Evolutionary conservation across 2,797 vertebrate genomes (phyloP).

Genomic region (Tragopan temminckii): DNA sequence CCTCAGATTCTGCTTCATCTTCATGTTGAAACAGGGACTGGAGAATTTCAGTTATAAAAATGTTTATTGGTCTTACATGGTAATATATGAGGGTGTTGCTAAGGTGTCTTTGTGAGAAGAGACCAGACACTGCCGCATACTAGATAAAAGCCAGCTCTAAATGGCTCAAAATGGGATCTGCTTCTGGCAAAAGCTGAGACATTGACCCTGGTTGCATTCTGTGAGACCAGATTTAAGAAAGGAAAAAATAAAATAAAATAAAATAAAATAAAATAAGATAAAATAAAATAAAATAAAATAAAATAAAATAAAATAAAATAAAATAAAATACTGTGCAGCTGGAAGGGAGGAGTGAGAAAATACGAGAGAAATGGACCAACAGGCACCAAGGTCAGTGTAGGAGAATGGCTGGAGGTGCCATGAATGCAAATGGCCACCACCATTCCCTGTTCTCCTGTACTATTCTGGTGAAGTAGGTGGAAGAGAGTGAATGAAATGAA

Average conservation of each 20-base stretch:
- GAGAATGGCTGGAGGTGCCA: not conserved
- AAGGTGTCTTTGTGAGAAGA: not conserved
- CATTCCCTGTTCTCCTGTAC: not conserved
- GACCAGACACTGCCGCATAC: not conserved
- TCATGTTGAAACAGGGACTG: not conserved
- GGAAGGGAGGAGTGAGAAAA: not conserved
- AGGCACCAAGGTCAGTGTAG: not conserved
- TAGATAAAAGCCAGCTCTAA: not conserved
- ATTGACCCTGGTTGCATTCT: not conserved
- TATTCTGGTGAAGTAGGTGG: not conserved
- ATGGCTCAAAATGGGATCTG: not conserved
- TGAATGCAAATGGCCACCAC: no score
- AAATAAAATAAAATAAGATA: no score
- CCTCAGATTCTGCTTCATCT: rapidly evolving
- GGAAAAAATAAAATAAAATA: no score
- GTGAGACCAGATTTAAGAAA: not conserved
- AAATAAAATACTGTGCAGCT: not conserved
- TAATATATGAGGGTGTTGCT: not conserved
- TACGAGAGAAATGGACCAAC: not conserved
- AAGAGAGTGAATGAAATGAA: not conserved
- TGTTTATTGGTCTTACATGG: not conserved
- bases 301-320: no score
- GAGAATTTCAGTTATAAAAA: not conserved
- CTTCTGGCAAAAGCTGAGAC: not conserved
- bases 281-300: no score